Evolutionary conservation across 2,888 invertebrate species (phyloP), one percentile per base, ranked within the genome.

Genomic region (Andrena dorsata): DNA sequence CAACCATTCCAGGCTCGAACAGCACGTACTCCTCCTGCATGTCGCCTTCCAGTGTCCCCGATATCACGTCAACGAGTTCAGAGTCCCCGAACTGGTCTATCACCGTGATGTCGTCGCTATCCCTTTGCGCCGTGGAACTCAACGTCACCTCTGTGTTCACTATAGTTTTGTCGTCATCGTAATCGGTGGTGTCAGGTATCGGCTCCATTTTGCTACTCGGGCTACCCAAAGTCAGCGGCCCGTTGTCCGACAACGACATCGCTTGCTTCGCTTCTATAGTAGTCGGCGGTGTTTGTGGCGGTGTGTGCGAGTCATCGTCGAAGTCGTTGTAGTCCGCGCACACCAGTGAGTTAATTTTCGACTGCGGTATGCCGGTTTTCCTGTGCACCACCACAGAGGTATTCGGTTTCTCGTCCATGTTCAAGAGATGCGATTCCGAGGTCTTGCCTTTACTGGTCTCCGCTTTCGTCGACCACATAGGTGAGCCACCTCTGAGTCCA

Each of bases 401-500:
- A 16, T 93, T 92, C 0, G 94, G 93, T 89, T 95, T 95, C 53
- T 95, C 95, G 88, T 94, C 88, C 90, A 93, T 86, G 89, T 92
- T 82, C 16, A 94, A 94, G 73, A 95, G 66, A 92, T 94, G 86
- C 87, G 95, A 87, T 92, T 94, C 91, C 0, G 90, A 89, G 0
- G 91, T 92, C 76, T 94, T 94, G 0, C 93, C 92, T 73, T 94
- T 94, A 75, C 93, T 93, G 7, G 92, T 94, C 47, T 93, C 94
- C 0, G 93, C 89, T 93, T 95, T 94, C 0, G 93, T 94, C 2
- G 94, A 94, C 96, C 96, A 96, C 94, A 96, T 95, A 0, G 96
- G 96, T 0, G 96, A 95, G 5, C 96, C 96, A 28, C 97, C 97
- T 81, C 95, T 93, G 2, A 97, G 89, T 16, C 95, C 97, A 2